phyloP scores from a whole-genome alignment of 1,140 invertebrate genomes.

The Oscheius sp. region DNA sequence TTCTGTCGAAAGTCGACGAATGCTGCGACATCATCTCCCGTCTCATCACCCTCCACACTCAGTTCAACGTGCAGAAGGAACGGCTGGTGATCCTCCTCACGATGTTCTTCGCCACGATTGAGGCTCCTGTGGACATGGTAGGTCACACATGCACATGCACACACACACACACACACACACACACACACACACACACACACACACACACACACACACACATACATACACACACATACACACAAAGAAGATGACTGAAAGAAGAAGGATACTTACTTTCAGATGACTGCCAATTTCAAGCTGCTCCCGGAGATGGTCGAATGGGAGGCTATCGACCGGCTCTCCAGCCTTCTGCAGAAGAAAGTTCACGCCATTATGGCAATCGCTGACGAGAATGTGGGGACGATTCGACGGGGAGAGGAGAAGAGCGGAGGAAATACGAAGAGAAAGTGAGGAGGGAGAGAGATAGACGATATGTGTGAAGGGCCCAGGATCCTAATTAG shows the following conservation, averaged over 20 bases:
- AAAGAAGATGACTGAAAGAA: background rate
- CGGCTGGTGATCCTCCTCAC: constrained; percentile 8
- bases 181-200: too few species aligned
- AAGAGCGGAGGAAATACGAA: constrained; percentile 16
- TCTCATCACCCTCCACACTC: constrained; percentile 2
- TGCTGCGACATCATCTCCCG: constrained; percentile 2
- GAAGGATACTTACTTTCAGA: background rate
- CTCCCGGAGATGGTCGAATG: constrained; percentile 11
- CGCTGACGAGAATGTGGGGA: constrained; percentile 19
- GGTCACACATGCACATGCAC: too few species aligned
- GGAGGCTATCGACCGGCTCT: background rate
- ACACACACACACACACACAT: too few species aligned
- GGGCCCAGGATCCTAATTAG: too few species aligned
- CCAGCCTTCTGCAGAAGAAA: background rate
- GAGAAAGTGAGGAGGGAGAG: too few species aligned
- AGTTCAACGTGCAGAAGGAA: constrained; percentile 22
- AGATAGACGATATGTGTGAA: too few species aligned
- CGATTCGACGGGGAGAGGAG: background rate
- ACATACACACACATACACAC: too few species aligned
- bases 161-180: too few species aligned
- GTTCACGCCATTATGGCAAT: constrained; percentile 10
- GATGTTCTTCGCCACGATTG: constrained; percentile 14
- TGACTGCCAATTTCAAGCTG: background rate
- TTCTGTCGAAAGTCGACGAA: constrained; percentile 8
- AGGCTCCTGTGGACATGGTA: constrained; percentile 8